Evolutionary conservation across 2,113 vertebrate species (phyloP).

Genomic region (Sminthopsis crassicaudata): DNA sequence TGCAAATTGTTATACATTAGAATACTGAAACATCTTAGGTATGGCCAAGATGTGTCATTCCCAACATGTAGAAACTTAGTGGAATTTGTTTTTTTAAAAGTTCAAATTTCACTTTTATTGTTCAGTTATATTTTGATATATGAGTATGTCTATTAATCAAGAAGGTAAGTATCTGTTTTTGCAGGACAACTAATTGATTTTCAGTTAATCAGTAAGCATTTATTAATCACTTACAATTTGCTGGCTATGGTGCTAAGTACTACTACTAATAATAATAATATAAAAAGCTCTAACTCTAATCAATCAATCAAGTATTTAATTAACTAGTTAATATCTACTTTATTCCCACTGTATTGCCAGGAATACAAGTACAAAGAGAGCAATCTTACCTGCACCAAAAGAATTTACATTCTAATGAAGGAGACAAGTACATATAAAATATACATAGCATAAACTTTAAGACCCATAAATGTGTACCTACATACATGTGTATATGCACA

Average conservation of each 20-base stretch:
- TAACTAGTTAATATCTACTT: background rate
- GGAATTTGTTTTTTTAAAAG: background rate
- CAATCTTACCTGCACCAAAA: background rate
- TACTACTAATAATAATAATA: background rate
- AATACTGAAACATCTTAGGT: background rate
- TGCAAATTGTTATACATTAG: background rate
- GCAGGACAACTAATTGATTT: background rate
- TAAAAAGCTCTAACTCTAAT: background rate
- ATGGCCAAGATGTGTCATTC: background rate
- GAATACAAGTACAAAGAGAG: background rate
- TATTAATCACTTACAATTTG: background rate
- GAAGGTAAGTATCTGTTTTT: background rate
- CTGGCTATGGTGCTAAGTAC: background rate
- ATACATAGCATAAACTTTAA: background rate
- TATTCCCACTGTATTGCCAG: background rate
- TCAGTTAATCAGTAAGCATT: background rate
- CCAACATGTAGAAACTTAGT: background rate
- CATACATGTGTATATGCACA: background rate
- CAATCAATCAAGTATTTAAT: background rate
- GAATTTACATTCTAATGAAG: background rate
- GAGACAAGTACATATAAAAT: background rate
- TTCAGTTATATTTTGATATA: background rate
- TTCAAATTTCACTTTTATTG: conserved; percentile 20
- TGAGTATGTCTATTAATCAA: background rate
- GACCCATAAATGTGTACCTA: background rate